Base-by-base conservation (phyloP, 2,888 invertebrate species). In the Kuschelorhynchus macadamiae region DNA sequence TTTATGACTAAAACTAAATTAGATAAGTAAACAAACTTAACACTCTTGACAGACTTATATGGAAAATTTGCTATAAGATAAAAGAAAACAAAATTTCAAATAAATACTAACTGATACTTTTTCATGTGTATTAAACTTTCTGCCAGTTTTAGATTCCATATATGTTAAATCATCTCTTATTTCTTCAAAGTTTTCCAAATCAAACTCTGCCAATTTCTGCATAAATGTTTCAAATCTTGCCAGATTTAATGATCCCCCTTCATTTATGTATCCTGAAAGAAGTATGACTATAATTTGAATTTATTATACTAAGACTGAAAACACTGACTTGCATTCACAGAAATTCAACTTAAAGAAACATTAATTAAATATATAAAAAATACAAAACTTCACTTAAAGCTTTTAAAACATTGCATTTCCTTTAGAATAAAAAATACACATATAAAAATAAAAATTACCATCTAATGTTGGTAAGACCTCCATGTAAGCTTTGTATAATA, bases 401-500 rank as follows among this genome's bases (percentile, higher is more conserved):
- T n/a, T n/a, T n/a, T n/a, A n/a, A n/a, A n/a, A n/a, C n/a, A n/a
- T n/a, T n/a, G n/a, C n/a, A n/a, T n/a, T n/a, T n/a, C n/a, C n/a
- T n/a, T n/a, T n/a, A n/a, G n/a, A n/a, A n/a, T n/a, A n/a, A n/a
- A n/a, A n/a, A n/a, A n/a, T n/a, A n/a, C n/a, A n/a, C n/a, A n/a
- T 17, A 41, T n/a, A 30, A 33, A 21, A 52, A 50, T 41, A 12
- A 85, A 85, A 59, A 18, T 21, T 82, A 92, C 97, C 98, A 83
- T 92, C 92, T 73, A 98, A 86, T 33, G 89, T 89, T 0, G 96
- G 96, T 76, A 97, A 85, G 33, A 96, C 90, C 49, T 90, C 88
- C 85, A 92, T 96, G 83, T 99, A 98, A 0, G 92, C 92, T 77
- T 89, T 88, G 84, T 96, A 98, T 39, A 99, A 85, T 70, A 93